Evolutionary conservation across 2,113 vertebrate species (phyloP).

Genomic region (Osmerus mordax): DNA sequence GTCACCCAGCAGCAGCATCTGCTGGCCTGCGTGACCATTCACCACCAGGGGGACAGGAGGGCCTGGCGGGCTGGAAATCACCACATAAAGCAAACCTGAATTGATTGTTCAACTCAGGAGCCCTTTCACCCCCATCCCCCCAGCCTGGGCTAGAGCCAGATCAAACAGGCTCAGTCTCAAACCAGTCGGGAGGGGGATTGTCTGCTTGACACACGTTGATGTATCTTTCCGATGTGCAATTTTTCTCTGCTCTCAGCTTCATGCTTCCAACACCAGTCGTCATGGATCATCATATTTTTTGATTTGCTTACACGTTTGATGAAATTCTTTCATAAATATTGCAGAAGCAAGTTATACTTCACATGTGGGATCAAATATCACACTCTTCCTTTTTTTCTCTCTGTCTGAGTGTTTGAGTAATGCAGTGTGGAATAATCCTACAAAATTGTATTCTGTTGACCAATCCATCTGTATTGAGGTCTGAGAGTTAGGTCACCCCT

Average conservation of each 20-base stretch:
- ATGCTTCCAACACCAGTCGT: not conserved
- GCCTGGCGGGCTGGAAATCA: slow-evolving; percentile 17
- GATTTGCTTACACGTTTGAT: slow-evolving; percentile 3
- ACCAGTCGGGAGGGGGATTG: slow-evolving; percentile 44
- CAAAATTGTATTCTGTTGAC: not conserved
- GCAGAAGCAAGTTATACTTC: not conserved
- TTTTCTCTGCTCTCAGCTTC: not conserved
- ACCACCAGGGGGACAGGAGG: slow-evolving; percentile 18
- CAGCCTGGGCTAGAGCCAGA: slow-evolving; percentile 12
- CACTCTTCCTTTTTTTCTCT: not conserved
- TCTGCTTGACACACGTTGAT: slow-evolving; percentile 6
- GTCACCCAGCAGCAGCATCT: slow-evolving; percentile 33
- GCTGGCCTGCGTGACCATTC: slow-evolving; percentile 21
- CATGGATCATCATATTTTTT: not conserved
- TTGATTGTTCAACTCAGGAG: slow-evolving; percentile 21
- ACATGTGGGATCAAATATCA: not conserved
- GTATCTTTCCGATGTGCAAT: not conserved
- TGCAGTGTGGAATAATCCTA: not conserved
- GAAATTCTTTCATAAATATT: not conserved
- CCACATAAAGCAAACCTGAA: slow-evolving; percentile 35
- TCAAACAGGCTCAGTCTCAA: not conserved
- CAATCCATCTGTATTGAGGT: slow-evolving; percentile 13
- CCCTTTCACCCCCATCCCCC: not conserved
- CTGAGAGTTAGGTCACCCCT: not conserved
- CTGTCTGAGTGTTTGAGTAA: not conserved